These are phyloP conservation scores for Cotesia vestalis DNA, from an alignment of 1,140 invertebrate species.

Conservation along the genomic window DNA sequence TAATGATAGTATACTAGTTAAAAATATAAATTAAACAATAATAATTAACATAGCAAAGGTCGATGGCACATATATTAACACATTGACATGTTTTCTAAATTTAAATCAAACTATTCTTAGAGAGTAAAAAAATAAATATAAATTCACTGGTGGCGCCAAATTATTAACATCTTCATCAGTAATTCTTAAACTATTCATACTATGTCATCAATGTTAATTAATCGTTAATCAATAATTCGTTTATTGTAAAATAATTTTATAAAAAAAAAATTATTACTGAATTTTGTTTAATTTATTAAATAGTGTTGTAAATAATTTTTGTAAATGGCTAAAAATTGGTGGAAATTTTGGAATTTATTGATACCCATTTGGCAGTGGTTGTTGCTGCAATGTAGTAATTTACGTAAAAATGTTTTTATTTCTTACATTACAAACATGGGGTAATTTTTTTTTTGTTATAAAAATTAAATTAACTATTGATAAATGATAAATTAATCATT, in stretches of 20 bases:
- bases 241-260: neutral
- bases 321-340: conserved; percentile 33
- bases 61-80: too few relatives aligned
- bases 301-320: neutral
- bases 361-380: conserved; percentile 35
- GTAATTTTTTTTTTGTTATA: too few relatives aligned
- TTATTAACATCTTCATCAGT: too few relatives aligned
- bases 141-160: too few relatives aligned
- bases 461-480: neutral
- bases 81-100: too few relatives aligned
- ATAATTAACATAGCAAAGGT: too few relatives aligned
- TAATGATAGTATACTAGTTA: too few relatives aligned
- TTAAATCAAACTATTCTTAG: too few relatives aligned
- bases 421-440: neutral
- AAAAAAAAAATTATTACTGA: neutral
- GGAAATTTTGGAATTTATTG: conserved; percentile 33
- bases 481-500: neutral
- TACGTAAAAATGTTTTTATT: conserved; percentile 6
- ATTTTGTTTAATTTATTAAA: neutral
- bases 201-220: too few relatives aligned
- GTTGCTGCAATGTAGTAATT: neutral
- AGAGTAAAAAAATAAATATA: too few relatives aligned
- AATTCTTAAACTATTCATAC: too few relatives aligned
- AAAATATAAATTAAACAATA: too few relatives aligned
- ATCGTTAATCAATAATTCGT: conserved; percentile 1